Evolutionary conservation across 2,113 vertebrate genomes (phyloP), one percentile per base, ranked within the genome.

Genomic region (Rhipidura dahli): DNA sequence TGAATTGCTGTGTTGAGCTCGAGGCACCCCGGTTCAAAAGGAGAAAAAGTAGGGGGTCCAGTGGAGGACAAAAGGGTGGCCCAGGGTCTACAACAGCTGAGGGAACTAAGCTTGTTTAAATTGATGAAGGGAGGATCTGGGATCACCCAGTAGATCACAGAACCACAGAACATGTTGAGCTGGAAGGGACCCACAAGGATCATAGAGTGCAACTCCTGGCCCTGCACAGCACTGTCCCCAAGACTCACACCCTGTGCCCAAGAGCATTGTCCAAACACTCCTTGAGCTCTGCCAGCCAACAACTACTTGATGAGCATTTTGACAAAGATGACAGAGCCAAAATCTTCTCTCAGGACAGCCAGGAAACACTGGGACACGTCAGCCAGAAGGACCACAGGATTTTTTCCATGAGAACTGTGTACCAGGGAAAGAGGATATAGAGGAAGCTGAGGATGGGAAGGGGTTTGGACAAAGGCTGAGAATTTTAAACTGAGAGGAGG

Each of bases 231-330:
- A 31, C 26, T 27, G 11, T 44, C 33, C 47, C 39, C 47, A 53
- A 3, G 57, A 53, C 7, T 33, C 27, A 31, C 31, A 44, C 3
- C 37, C 45, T 31, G 33, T 51, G 37, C 20, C 26, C 0, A 0
- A 51, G 27, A 37, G 27, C 22, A 31, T 15, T 17, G 11, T 22
- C 81, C 57, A 18, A 39, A 45, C 22, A 11, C 11, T 54, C 39
- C 27, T 11, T 22, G 49, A 18, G 4, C 11, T 37, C 27, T 26
- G 26, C 5, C 45, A 85, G 30, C 5, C 37, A 85, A 40, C 1
- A 3, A 27, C 39, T 31, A 5, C 21, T 12, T 64, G 39, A 63
- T 39, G 20, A 79, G 31, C 39, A 54, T n/a, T 54, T 83, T 73
- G 71, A 39, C 39, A 64, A 59, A 59, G 54, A 59, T 20, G 8